phyloP scores from a whole-genome alignment of 2,888 invertebrate genomes.

The Scaptomyza tumidula region DNA sequence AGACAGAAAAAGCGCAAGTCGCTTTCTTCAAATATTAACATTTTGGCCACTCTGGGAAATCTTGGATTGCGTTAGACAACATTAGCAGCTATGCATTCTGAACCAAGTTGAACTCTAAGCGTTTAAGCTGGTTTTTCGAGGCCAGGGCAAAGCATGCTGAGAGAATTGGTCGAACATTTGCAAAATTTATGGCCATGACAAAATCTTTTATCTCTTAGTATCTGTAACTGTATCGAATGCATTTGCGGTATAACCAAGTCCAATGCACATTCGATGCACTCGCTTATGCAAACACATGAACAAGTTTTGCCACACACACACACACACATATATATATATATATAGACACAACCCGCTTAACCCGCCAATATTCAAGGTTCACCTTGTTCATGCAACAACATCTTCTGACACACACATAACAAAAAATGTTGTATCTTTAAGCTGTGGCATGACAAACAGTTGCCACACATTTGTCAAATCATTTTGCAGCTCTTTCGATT shows the following conservation, averaged over 20 bases:
- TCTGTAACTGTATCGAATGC: conserved; percentile 4
- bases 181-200: conserved; percentile 33
- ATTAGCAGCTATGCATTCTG: not conserved
- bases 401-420: conserved; percentile 13
- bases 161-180: conserved; percentile 20
- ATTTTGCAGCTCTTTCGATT: conserved; percentile 22
- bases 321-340: not conserved
- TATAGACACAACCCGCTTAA: conserved; percentile 9
- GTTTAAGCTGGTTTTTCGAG: conserved; percentile 9
- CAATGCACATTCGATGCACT: conserved; percentile 25
- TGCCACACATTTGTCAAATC: conserved; percentile 18
- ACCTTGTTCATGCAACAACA: conserved; percentile 21
- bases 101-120: conserved; percentile 13
- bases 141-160: conserved; percentile 19
- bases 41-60: conserved; percentile 13
- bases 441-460: conserved; percentile 4
- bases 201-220: conserved; percentile 7
- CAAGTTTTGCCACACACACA: conserved; percentile 27
- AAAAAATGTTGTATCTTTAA: not conserved
- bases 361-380: conserved; percentile 28
- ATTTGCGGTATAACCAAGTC: conserved; percentile 13
- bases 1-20: conserved; percentile 10
- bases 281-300: conserved; percentile 23
- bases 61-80: not conserved
- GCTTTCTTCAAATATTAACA: conserved; percentile 52